These are phyloP conservation scores for Gorsachius magnificus DNA, from an alignment of 2,797 vertebrate species.

Conservation along the genomic window DNA sequence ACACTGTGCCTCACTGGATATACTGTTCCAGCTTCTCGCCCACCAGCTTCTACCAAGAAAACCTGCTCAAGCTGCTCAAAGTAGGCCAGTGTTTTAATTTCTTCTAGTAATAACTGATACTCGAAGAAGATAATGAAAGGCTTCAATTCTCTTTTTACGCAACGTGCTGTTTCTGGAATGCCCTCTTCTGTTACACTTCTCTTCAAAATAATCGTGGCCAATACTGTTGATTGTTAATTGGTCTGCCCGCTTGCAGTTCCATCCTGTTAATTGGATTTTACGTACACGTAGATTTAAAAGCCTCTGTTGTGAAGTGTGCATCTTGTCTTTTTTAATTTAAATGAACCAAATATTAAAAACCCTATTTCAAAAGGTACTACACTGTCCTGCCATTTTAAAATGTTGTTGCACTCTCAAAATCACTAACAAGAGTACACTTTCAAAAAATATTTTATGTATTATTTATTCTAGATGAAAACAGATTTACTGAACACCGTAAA, in stretches of 20 bases:
- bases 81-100: constrained; percentile 77
- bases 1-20: constrained; percentile 94
- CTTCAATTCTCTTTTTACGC: not conserved
- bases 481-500: not conserved
- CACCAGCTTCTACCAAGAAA: constrained; percentile 78
- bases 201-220: not conserved
- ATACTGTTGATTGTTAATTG: not conserved
- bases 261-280: not conserved
- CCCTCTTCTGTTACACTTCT: not conserved
- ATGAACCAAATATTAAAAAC: not conserved
- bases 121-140: not conserved
- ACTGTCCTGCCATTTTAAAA: not conserved
- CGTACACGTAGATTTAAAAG: not conserved
- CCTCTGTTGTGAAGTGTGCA: not conserved
- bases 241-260: not conserved
- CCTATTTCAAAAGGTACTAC: not conserved
- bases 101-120: not conserved
- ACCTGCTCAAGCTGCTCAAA: constrained; percentile 90
- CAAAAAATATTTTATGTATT: not conserved
- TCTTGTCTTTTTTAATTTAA: not conserved
- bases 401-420: not conserved
- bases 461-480: not conserved
- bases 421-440: not conserved
- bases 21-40: constrained; percentile 81
- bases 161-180: not conserved